Base-by-base conservation (phyloP, 2,113 vertebrate species). In the Pomatorhinus ruficollis region DNA sequence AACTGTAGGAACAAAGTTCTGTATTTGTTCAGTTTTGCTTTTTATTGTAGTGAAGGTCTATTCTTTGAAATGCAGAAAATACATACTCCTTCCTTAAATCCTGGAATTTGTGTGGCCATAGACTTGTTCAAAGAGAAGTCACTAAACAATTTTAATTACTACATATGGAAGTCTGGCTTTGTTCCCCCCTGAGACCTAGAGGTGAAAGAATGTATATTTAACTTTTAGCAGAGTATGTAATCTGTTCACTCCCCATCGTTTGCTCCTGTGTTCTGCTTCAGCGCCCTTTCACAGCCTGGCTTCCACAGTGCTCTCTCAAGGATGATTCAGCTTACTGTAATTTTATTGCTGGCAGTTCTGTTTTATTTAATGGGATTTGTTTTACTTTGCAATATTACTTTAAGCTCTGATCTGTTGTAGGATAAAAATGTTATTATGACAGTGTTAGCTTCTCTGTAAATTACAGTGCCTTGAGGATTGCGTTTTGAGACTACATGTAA, bases 391-490 rank as follows among this genome's bases (percentile, higher is more conserved):
- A 95, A 63, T 75, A 88, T 64, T 96, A 61, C 92, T 91, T 89
- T 87, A 74, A 83, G 91, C 83, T 82, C 44, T 93, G 92, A 91
- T 71, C 59, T 95, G 95, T 86, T 96, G 76, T 68, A 39, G 70
- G 82, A 95, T 95, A 91, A 87, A 96, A 79, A 90, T 27, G 39
- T 93, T 94, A 94, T 96, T 94, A 93, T 92, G 96, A 96, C 97
- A 97, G 71, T 44, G 69, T 86, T 96, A 83, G 91, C 93, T 94
- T 95, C 95, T 90, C 87, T 83, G 95, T 76, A 96, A 95, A 90
- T 65, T 71, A 83, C 82, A 53, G 90, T 93, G 95, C 92, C 85
- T 89, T 77, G 95, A 97, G 96, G 87, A 93, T 88, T 93, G 92
- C 79, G 16, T 87, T 96, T 77, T 57, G 56, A 95, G 95, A 71